Evolutionary conservation across 2,888 invertebrate genomes (phyloP), one percentile per base, ranked within the genome.

Genomic region (Syrphus vitripennis): DNA sequence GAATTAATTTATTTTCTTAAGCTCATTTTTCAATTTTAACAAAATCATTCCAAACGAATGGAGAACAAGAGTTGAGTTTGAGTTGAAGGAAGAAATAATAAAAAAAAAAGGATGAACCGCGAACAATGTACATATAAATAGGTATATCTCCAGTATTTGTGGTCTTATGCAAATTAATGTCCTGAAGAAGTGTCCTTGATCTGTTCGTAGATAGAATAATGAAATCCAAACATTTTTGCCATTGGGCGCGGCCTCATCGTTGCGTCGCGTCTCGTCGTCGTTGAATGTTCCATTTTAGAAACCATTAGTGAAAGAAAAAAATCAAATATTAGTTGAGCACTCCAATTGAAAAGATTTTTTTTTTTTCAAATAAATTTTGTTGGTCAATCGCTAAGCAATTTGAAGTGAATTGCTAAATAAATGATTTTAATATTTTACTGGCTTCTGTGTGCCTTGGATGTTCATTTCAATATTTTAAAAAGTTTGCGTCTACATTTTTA

Each of bases 131-230:
- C n/a, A 50, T 4, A 4, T 14, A 29, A 6, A 16, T 19, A 7
- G 19, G 7, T 19, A 4, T 31, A 10, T 19, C 48, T 71, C n/a
- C 26, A 50, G 69, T 76, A 71, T 80, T 84, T 81, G 76, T 37
- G 80, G 80, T 76, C 37, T 67, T 80, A 84, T 84, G 80, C 80
- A 84, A 84, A 80, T 76, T 63, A 70, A 80, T 76, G 71, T 76
- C 67, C 84, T 42, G 21, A 76, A 71, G 76, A 63, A 34, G 29
- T 55, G 61, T 26, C 26, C 42, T 76, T 65, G 40, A 69, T 26
- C 48, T 40, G 26, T 21, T 63, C 42, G 40, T 12, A 21, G 59
- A 77, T 59, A 50, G 45, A 71, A 63, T 16, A 69, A 69, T 74
- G 14, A 37, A 57, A 65, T 59, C 24, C 42, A 80, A 48, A 67